Percentiles rank a stretch among this genome's conserved stretches.
Evolutionary conservation across 1,140 invertebrate species (phyloP).

Genomic region (Brachionus calyciflorus): DNA sequence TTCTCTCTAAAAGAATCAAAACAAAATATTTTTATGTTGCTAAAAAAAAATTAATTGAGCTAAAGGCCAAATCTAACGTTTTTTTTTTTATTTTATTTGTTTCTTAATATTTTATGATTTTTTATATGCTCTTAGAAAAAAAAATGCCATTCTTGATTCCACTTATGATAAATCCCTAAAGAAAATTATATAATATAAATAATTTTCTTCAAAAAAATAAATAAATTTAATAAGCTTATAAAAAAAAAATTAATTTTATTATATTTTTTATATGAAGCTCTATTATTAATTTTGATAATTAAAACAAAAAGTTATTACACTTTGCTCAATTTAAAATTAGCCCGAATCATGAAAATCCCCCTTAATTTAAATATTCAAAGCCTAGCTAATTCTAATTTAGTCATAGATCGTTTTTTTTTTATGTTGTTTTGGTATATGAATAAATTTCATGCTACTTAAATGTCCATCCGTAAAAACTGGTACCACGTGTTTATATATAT

Average conservation of each 20-base stretch:
- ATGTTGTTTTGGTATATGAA: too few species aligned
- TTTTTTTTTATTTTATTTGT: too few species aligned
- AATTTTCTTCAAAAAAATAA: constrained; percentile 6
- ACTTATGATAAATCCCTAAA: not conserved
- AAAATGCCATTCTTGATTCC: constrained; percentile 28
- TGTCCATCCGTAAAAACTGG: too few species aligned
- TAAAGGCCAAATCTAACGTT: constrained; percentile 37
- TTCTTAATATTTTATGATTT: too few species aligned
- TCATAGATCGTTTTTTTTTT: too few species aligned
- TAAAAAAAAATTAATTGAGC: constrained; percentile 23
- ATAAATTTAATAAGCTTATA: constrained; percentile 21
- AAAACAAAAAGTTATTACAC: constrained; percentile 8
- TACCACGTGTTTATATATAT: too few species aligned
- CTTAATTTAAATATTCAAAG: too few species aligned
- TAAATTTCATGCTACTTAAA: too few species aligned
- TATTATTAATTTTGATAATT: constrained; percentile 18
- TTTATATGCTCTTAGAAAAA: not conserved
- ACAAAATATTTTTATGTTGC: not conserved
- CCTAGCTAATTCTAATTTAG: too few species aligned
- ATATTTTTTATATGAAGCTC: constrained; percentile 1
- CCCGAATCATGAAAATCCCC: not conserved
- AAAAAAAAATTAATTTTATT: too few species aligned
- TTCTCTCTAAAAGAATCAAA: not conserved
- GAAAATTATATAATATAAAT: constrained; percentile 22
- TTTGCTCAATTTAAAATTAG: constrained; percentile 23